Base-by-base conservation (phyloP, 1,140 invertebrate genomes). In the Episyrphus balteatus region DNA sequence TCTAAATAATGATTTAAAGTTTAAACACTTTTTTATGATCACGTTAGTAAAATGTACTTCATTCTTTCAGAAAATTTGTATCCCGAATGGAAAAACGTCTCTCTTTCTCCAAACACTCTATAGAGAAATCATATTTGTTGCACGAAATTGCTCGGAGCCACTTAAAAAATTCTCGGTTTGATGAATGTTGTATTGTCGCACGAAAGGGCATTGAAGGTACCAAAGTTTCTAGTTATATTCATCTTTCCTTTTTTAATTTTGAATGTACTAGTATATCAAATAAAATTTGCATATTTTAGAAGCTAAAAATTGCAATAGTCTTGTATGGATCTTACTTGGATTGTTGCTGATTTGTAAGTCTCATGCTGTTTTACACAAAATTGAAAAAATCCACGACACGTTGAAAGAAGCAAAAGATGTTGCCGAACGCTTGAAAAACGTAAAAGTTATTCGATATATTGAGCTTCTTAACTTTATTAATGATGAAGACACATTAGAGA, bases 381-480 rank as follows among this genome's bases (percentile, higher is more conserved):
- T 53, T 9, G 62, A 65, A 36, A 52, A 55, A 0, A 53, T 53
- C 18, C 50, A 49, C 17, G 56, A 62, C 14, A 53, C 58, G 1
- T 43, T 65, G 3, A 52, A 62, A 7, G 30, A 19, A 3, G 62
- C 62, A 17, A 59, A 54, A 11, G 8, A 21, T 3, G 41, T 65
- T 45, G 58, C 62, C 26, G 41, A 36, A 13, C 42, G 46, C 0
- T 49, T 65, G 0, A 59, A 65, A 26, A 59, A 54, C 11, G 38
- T 55, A 0, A 18, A 30, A 1, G 46, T 65, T 1, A 56, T 55
- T 42, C 50, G 52, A 30, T 65, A 65, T 42, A 55, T 65, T 34
- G 59, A 64, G 15, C 42, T 57, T n/a, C 60, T 62, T 44, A 56
- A 53, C 37, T 57, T 54, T 50, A 51, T 65, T 17, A 65, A 65